Evolutionary conservation across 1,140 invertebrate species (phyloP), one percentile per base, ranked within the genome.

Genomic region (Apis laboriosa): DNA sequence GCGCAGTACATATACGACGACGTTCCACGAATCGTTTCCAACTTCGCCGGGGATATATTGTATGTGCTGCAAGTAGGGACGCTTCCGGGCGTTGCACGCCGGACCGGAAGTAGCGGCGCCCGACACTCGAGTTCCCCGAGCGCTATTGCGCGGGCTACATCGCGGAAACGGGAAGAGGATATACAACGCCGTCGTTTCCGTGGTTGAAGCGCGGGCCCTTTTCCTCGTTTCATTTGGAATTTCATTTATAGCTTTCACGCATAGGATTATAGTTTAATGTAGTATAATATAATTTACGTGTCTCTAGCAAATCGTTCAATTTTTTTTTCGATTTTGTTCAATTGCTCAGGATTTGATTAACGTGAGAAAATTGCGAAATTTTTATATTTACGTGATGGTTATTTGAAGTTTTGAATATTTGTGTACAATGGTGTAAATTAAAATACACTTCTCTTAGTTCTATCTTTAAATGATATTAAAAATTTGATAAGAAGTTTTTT

Each of bases 11-110:
- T 2, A 3, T 9, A 63, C 8, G 19, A 12, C 9, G 13, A 66
- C 49, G 43, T 77, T 77, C 79, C 61, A 34, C 15, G 68, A 77
- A 73, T 73, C 17, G 19, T 34, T 76, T 53, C 1, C 19, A 9
- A 60, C 28, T 34, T 70, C 58, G 49, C 28, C 19, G 53, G 28
- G 34, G 34, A 43, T n/a, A 61, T 49, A 34, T 70, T 70, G 19
- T 13, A 56, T 9, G 49, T 9, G 24, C 15, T 7, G 43, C 12
- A 7, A 21, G 12, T 1, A 24, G 49, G 8, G 1, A 17, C 68
- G 28, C 21, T 60, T 76, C 61, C 72, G 55, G 49, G 28, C 21
- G 56, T 51, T 66, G n/a, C 56, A 67, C 64, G 64, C 43, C 70
- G 13, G 21, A 34, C 56, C 75, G 74, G 70, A 77, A 58, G 21